Evolutionary conservation across 2,888 invertebrate genomes (phyloP).

Genomic region (Tetrapedia diversipes): DNA sequence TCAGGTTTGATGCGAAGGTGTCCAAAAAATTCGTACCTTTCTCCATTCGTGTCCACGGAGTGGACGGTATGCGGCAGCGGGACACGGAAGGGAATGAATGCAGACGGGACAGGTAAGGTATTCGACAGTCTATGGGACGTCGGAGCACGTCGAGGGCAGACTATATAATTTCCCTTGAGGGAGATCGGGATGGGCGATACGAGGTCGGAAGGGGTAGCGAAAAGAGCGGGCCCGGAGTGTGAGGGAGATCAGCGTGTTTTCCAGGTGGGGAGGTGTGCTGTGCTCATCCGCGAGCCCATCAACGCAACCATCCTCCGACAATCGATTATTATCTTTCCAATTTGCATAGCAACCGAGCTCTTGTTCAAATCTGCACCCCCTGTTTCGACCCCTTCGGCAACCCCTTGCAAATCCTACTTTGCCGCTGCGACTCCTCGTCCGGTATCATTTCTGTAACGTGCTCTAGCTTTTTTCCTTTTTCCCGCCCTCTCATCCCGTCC

Average conservation of each 20-base stretch:
- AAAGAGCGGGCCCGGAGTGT: constrained; percentile 52
- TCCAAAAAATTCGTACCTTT: constrained; percentile 67
- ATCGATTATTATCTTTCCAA: constrained; percentile 83
- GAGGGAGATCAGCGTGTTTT: constrained; percentile 71
- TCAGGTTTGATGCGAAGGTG: constrained; percentile 55
- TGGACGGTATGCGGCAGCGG: constrained; percentile 57
- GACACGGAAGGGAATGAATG: constrained; percentile 72
- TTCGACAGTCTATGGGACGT: constrained; percentile 74
- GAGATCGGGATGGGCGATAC: constrained; percentile 79
- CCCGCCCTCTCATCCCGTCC: background rate
- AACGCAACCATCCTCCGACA: constrained; percentile 78
- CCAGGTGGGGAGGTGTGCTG: constrained; percentile 74
- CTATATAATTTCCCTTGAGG: constrained; percentile 83
- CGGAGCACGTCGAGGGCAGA: constrained; percentile 74
- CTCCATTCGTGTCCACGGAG: constrained; percentile 56
- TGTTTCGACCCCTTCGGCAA: constrained; percentile 72
- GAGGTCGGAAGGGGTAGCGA: constrained; percentile 64
- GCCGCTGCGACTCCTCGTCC: constrained; percentile 65
- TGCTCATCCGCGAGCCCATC: constrained; percentile 80
- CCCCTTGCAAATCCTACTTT: constrained; percentile 76
- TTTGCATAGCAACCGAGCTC: constrained; percentile 81
- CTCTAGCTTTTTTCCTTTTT: constrained; percentile 48
- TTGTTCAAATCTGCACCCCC: constrained; percentile 78
- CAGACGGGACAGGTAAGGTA: constrained; percentile 78
- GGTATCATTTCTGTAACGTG: constrained; percentile 68